Base-by-base conservation (phyloP, 2,797 vertebrate species). In the Eupleurogrammus muticus region DNA sequence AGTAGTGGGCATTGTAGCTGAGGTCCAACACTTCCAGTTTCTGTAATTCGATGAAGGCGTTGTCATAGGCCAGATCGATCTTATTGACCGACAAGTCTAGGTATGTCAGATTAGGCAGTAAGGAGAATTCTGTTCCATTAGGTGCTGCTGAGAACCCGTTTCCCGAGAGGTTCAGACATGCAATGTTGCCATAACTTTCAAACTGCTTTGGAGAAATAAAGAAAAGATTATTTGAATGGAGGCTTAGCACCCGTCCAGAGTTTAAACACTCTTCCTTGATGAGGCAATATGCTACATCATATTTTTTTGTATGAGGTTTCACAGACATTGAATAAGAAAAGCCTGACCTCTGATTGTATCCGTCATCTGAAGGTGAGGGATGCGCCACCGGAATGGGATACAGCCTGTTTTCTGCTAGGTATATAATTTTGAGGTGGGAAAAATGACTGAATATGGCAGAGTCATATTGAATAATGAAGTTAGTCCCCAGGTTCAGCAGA, bases 401-500 rank as follows among this genome's bases (percentile, higher is more conserved):
- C 63, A 96, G 88, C 57, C 94, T 93, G 75, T 95, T 96, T 83
- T 94, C 95, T 60, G 93, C 92, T 1, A 97, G 94, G 79, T 94
- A 94, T 80, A 96, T 93, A 63, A 90, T 48, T 51, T 77, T 90
- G 56, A 94, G 54, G 0, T 92, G 81, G 56, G 55, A 3, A 12
- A 96, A 88, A 1, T 90, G 47, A 1, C 42, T 54, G 79, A 97
- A 96, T 28, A 95, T 21, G 0, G 32, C 42, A n/a, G 93, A 73
- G 64, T 96, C 9, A 10, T 80, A 93, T 19, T 86, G 46, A 83
- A 96, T 96, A 44, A 99, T 97, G 67, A 99, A 99, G 84, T 99
- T 99, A 23, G 95, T 96, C 10, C 95, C 95, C 0, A 98, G 86
- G 38, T 99, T 93, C 77, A 99, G 69, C 3, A 92, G 66, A 2